These are phyloP conservation scores for Andrena cerasifolii DNA, from an alignment of 1,140 invertebrate genomes.

Conservation along the genomic window DNA sequence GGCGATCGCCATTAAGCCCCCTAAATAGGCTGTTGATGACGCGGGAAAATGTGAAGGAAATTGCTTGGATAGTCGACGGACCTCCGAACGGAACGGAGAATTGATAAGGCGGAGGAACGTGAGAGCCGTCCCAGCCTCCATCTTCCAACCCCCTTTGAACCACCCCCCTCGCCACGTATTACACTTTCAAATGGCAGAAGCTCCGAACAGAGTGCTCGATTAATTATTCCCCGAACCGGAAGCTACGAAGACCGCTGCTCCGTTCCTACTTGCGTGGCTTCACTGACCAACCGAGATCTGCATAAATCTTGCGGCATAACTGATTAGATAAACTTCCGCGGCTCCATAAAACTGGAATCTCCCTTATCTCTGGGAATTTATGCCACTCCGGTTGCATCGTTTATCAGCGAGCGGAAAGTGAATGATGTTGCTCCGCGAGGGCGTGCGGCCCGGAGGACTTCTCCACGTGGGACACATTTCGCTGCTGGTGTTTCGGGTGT, in stretches of 20 bases:
- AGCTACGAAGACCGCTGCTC: slow-evolving; percentile 13
- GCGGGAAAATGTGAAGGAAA: not conserved
- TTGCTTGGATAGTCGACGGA: not conserved
- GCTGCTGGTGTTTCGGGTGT: too few species aligned
- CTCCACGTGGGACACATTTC: too few species aligned
- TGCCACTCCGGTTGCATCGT: too few species aligned
- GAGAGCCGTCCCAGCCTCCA: not conserved
- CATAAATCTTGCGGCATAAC: not conserved
- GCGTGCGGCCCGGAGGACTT: too few species aligned
- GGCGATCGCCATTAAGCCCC: not conserved
- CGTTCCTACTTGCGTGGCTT: not conserved
- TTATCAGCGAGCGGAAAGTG: too few species aligned
- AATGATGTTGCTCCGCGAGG: too few species aligned
- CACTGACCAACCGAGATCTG: not conserved
- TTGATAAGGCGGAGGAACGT: not conserved
- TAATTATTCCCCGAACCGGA: slow-evolving; percentile 53
- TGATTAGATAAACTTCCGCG: too few species aligned
- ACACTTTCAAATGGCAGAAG: slow-evolving; percentile 57
- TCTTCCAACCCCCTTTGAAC: slow-evolving; percentile 25
- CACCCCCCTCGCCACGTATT: slow-evolving; percentile 35
- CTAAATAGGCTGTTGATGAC: not conserved
- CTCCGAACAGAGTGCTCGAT: slow-evolving; percentile 27
- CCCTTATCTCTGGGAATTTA: too few species aligned
- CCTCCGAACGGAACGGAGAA: not conserved
- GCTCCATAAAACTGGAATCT: too few species aligned